phyloP scores from a whole-genome alignment of 1,140 invertebrate genomes.

The Zaprionus africanus region DNA sequence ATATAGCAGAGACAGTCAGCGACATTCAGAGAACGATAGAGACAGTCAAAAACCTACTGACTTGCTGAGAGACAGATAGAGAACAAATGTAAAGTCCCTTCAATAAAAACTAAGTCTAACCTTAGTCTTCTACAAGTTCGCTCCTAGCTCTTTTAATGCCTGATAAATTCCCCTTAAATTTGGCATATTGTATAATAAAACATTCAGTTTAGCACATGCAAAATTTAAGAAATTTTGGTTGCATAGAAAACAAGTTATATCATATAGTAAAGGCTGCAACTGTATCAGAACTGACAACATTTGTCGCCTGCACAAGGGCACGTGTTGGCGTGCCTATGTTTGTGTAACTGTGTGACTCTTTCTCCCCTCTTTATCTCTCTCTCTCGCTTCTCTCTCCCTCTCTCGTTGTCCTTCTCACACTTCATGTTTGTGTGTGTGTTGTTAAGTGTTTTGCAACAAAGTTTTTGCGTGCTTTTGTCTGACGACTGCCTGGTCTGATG shows the following conservation, averaged over 20 bases:
- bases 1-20: too few species aligned
- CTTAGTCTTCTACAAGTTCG: background rate
- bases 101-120: background rate
- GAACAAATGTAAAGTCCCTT: background rate
- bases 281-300: background rate
- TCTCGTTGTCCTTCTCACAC: background rate
- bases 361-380: background rate
- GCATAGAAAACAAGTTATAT: background rate
- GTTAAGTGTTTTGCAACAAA: constrained; percentile 81
- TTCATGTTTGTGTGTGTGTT: constrained; percentile 27
- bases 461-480: constrained; percentile 76
- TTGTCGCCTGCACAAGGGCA: constrained; percentile 42
- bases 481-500: constrained; percentile 37
- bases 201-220: background rate
- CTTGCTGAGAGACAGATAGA: too few species aligned
- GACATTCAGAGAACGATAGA: too few species aligned
- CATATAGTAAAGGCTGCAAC: background rate
- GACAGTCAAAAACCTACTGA: too few species aligned
- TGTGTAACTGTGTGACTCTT: background rate
- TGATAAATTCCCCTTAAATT: background rate
- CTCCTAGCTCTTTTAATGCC: background rate
- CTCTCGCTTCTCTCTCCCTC: background rate
- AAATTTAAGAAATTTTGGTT: background rate
- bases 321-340: constrained; percentile 5
- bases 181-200: background rate